These are phyloP conservation scores for Alcedo quadribrachys DNA, from an alignment of 2,797 vertebrate species.

Conservation along the genomic window DNA sequence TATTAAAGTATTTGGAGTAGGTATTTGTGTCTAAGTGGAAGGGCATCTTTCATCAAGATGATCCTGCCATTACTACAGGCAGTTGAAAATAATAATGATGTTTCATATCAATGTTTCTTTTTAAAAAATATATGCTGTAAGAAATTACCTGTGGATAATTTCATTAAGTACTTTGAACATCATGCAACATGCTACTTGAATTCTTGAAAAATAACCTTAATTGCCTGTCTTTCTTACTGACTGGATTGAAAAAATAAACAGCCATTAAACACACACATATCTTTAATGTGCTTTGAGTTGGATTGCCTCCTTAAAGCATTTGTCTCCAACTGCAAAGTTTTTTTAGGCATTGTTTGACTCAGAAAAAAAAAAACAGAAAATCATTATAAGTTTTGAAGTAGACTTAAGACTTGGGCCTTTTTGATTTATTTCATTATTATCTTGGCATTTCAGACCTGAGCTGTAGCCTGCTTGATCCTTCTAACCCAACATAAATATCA, in stretches of 20 bases:
- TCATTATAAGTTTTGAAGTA: conserved; percentile 6
- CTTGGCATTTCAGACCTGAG: conserved; percentile 48
- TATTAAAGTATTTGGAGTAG: not conserved
- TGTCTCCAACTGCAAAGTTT: not conserved
- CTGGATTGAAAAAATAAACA: not conserved
- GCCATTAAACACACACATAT: not conserved
- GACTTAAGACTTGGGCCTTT: not conserved
- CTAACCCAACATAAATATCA: conserved; percentile 35
- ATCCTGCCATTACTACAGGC: not conserved
- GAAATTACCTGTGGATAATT: conserved; percentile 5
- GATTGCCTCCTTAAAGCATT: not conserved
- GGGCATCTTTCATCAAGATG: not conserved
- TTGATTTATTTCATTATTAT: conserved; percentile 52
- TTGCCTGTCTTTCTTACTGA: conserved; percentile 9
- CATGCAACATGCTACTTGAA: not conserved
- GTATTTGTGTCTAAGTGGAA: not conserved
- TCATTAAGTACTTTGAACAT: not conserved
- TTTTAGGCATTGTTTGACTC: conserved; percentile 15
- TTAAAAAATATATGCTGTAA: not conserved
- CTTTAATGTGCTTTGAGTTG: conserved; percentile 17
- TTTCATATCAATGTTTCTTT: not conserved
- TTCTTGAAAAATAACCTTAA: conserved; percentile 20
- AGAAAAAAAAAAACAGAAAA: not conserved
- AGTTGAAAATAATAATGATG: not conserved
- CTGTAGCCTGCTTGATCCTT: conserved; percentile 30